Evolutionary conservation across 2,888 invertebrate species (phyloP).

Genomic region (Drosophila borealis): DNA sequence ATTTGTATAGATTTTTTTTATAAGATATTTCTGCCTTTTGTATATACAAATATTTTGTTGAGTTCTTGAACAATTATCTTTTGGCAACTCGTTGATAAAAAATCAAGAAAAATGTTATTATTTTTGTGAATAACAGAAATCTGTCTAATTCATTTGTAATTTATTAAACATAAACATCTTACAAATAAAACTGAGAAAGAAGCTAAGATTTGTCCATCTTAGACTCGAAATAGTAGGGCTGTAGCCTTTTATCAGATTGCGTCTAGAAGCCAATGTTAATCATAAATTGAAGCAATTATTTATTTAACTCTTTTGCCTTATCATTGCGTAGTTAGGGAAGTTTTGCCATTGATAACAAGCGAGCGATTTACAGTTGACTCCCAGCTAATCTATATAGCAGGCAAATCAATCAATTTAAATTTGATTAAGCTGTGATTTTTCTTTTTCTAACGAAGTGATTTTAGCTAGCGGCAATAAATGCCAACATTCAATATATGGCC

Average conservation of each 20-base stretch:
- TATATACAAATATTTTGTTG: too few relatives aligned
- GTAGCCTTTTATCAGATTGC: too few relatives aligned
- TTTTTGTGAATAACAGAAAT: too few relatives aligned
- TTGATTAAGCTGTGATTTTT: slow-evolving; percentile 74
- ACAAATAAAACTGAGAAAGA: too few relatives aligned
- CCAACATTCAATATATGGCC: slow-evolving; percentile 20
- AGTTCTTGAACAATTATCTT: too few relatives aligned
- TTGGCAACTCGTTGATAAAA: too few relatives aligned
- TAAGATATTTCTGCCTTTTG: neutral
- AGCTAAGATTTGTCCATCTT: too few relatives aligned
- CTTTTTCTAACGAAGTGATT: neutral
- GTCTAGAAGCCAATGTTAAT: neutral
- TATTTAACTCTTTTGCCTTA: slow-evolving; percentile 12
- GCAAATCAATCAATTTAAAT: slow-evolving; percentile 71
- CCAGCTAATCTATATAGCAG: slow-evolving; percentile 42
- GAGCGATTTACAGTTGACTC: slow-evolving; percentile 25
- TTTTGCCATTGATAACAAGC: slow-evolving; percentile 29
- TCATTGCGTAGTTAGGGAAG: neutral
- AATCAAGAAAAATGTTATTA: too few relatives aligned
- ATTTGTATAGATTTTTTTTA: neutral
- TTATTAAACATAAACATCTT: too few relatives aligned
- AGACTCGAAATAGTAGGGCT: too few relatives aligned
- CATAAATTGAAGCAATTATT: neutral
- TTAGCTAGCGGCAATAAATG: slow-evolving; percentile 11
- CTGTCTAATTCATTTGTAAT: too few relatives aligned